Percentiles rank a stretch among this genome's conserved stretches.
These are phyloP conservation scores for Etia nguti DNA, from an alignment of 2,113 vertebrate species.

Conservation along the genomic window DNA sequence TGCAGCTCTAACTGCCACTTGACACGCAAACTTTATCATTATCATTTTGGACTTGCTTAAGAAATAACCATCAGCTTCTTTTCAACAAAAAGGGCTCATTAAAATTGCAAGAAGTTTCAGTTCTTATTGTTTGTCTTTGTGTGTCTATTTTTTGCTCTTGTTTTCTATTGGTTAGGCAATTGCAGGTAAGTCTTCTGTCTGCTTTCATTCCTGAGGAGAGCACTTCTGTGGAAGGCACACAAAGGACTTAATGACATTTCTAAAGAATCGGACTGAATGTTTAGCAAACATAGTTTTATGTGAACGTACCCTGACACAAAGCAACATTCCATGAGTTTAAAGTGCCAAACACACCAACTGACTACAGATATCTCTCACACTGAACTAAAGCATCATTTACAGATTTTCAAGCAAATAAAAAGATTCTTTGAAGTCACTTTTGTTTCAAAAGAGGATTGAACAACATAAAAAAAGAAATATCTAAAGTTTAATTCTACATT, in stretches of 20 bases:
- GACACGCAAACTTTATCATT: neutral
- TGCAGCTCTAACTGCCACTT: neutral
- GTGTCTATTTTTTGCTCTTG: fast-evolving
- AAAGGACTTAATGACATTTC: neutral
- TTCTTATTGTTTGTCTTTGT: neutral
- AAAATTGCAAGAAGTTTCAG: neutral
- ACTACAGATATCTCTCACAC: neutral
- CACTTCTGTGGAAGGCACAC: neutral
- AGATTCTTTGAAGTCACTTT: neutral
- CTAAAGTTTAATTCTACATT: neutral
- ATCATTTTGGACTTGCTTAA: neutral
- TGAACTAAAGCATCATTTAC: neutral
- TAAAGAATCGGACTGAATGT: neutral
- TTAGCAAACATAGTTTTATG: fast-evolving
- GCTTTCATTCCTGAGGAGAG: neutral
- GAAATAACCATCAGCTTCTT: fast-evolving
- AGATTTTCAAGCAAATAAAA: neutral
- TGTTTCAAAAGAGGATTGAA: neutral
- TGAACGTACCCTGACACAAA: neutral
- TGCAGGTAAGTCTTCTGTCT: neutral
- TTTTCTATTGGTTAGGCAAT: fast-evolving
- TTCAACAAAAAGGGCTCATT: fast-evolving
- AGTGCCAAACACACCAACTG: neutral
- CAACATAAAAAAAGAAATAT: neutral
- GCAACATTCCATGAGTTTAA: neutral